phyloP scores from a whole-genome alignment of 2,113 vertebrate species.

The Oryzias melastigma region DNA sequence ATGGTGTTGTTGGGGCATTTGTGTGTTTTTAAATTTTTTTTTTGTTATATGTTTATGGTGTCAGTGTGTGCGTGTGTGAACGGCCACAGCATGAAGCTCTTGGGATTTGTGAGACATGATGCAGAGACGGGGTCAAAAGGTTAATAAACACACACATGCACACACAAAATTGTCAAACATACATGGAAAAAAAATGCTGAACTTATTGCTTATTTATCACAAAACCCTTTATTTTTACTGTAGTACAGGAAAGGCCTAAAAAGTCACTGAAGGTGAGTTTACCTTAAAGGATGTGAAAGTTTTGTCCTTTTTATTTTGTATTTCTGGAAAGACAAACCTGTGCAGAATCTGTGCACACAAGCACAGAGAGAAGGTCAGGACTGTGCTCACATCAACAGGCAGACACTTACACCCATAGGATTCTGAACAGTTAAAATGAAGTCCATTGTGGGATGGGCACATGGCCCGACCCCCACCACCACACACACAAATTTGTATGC shows the following conservation, averaged over 20 bases:
- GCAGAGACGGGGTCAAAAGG: constrained; percentile 68
- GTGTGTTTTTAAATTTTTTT: constrained; percentile 17
- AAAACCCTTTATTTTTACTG: constrained; percentile 4
- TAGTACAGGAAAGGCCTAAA: not conserved
- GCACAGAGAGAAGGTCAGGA: constrained; percentile 11
- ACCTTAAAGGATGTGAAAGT: not conserved
- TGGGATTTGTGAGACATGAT: constrained; percentile 58
- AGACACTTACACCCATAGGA: too few species aligned
- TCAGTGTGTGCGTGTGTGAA: constrained; percentile 32
- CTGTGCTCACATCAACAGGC: too few species aligned
- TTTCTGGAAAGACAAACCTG: not conserved
- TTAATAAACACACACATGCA: constrained; percentile 57
- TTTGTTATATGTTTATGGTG: constrained; percentile 30
- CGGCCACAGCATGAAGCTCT: constrained; percentile 38
- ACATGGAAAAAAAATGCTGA: constrained; percentile 25
- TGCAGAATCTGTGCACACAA: constrained; percentile 2
- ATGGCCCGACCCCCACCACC: too few species aligned
- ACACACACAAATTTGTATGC: too few species aligned
- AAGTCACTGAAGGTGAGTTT: not conserved
- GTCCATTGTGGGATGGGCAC: too few species aligned
- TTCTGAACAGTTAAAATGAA: too few species aligned
- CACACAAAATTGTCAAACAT: constrained; percentile 11
- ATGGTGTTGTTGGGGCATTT: not conserved
- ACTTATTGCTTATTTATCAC: too few species aligned
- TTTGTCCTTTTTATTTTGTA: constrained; percentile 17